Evolutionary conservation across 2,797 vertebrate genomes (phyloP).

Genomic region (Pipistrellus nathusii): DNA sequence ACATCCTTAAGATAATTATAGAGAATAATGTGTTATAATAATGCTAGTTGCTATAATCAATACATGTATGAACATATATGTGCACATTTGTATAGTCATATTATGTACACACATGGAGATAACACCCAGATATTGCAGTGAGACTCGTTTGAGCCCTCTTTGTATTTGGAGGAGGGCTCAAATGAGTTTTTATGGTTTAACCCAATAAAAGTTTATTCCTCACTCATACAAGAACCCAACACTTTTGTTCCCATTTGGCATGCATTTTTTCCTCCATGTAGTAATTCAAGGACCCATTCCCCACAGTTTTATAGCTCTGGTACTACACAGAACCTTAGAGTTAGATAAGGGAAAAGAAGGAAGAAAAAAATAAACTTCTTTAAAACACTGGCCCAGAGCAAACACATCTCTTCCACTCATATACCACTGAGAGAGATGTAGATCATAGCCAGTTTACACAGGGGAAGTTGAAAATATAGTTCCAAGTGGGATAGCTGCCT

Average conservation of each 20-base stretch:
- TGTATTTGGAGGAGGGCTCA: background rate
- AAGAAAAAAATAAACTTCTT: background rate
- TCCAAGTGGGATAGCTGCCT: background rate
- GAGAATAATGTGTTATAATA: background rate
- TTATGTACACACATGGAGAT: background rate
- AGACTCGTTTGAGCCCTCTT: background rate
- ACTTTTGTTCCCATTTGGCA: no score
- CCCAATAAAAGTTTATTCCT: background rate
- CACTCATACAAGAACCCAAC: no score
- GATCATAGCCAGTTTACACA: background rate
- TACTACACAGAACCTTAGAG: background rate
- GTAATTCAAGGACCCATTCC: no score
- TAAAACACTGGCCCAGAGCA: background rate
- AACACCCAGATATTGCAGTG: background rate
- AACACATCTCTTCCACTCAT: background rate
- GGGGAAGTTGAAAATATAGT: background rate
- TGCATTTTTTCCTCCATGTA: no score
- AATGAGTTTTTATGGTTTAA: background rate
- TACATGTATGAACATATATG: background rate
- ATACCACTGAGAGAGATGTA: background rate
- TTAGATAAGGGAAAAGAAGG: background rate
- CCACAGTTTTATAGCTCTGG: background rate
- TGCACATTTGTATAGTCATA: no score
- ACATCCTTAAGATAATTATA: background rate
- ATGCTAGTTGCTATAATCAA: background rate